Evolutionary conservation across 2,888 invertebrate species (phyloP), one percentile per base, ranked within the genome.

Genomic region (Ernsta delagoae): DNA sequence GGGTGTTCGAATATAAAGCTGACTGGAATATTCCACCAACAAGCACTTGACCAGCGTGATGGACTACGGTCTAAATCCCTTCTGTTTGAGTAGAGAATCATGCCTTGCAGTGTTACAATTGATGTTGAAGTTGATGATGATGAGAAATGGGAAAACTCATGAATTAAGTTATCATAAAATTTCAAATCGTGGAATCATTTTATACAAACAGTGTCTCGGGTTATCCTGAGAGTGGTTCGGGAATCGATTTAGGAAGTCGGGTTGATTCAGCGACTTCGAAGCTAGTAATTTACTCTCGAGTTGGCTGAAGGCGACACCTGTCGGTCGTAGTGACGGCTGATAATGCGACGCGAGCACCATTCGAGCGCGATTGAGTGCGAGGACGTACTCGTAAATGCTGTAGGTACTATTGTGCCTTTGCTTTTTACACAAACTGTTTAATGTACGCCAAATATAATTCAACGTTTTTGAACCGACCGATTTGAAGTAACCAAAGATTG

Each of bases 271-370:
- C 88, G 90, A 88, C 85, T 90, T 89, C 85, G 85, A 84, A 87
- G 89, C 87, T 88, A 88, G 92, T 92, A 93, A 92, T 92, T 92
- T 92, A 90, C 92, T 91, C 87, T 90, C 88, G 88, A 92, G 90
- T 89, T 89, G 88, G 90, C 91, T 92, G 92, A 90, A 90, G 90
- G 90, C 90, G 92, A 92, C 92, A 92, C 92, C 92, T 93, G 92
- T 92, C 92, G 90, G 80, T 82, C 83, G 81, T 89, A 89, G 87
- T 92, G 92, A 92, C 89, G 89, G 87, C 86, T 88, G 89, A 91
- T 92, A 92, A 93, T 90, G 85, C 89, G 90, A 91, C 84, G 87
- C 87, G 87, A 83, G 83, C 86, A 86, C 88, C 83, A 89, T 92
- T 91, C 87, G 86, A 81, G 89, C 83, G 87, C 88, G 87, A 75